A percentile compares a stretch with the other conserved stretches of the same genome.
These are phyloP conservation scores for Lanius ludovicianus DNA, from an alignment of 2,113 vertebrate genomes.

Conservation along the genomic window DNA sequence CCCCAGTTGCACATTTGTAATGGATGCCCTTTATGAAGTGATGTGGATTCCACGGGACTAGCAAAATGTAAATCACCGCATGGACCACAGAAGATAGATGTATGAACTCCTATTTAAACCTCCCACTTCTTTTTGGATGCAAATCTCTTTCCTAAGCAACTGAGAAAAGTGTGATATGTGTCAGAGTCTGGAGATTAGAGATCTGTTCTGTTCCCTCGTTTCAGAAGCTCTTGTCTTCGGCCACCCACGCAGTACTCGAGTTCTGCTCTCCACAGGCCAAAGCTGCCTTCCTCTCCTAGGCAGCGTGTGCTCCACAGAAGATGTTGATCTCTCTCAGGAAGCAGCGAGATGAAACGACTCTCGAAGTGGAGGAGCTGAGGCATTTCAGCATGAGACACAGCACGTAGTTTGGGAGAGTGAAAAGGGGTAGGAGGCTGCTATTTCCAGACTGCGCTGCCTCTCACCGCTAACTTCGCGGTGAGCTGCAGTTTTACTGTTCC, in stretches of 20 bases:
- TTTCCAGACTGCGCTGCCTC: conserved; percentile 35
- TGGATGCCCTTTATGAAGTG: not conserved
- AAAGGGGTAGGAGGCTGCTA: conserved; percentile 63
- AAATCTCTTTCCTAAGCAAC: conserved; percentile 70
- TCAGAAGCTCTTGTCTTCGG: conserved; percentile 65
- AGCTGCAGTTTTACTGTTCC: conserved; percentile 16
- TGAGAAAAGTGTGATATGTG: conserved; percentile 63
- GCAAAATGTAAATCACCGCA: not conserved
- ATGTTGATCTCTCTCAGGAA: conserved; percentile 59
- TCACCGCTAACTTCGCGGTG: not conserved
- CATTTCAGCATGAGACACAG: conserved; percentile 54
- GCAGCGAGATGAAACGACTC: conserved; percentile 32
- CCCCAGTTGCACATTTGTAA: not conserved
- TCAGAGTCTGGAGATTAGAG: conserved; percentile 71
- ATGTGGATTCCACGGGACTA: not conserved
- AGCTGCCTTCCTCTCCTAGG: conserved; percentile 53
- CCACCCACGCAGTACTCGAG: conserved; percentile 66
- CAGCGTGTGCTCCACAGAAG: conserved; percentile 27
- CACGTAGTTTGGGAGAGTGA: conserved; percentile 43
- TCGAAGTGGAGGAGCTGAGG: conserved; percentile 18
- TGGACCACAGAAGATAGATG: conserved; percentile 15
- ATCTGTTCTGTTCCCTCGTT: conserved; percentile 64
- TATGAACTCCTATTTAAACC: conserved; percentile 57
- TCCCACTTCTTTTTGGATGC: conserved; percentile 68
- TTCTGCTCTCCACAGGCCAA: conserved; percentile 50